Conservation (phyloP, 2,113 vertebrate species). For the Ictalurus punctatus region DNA sequence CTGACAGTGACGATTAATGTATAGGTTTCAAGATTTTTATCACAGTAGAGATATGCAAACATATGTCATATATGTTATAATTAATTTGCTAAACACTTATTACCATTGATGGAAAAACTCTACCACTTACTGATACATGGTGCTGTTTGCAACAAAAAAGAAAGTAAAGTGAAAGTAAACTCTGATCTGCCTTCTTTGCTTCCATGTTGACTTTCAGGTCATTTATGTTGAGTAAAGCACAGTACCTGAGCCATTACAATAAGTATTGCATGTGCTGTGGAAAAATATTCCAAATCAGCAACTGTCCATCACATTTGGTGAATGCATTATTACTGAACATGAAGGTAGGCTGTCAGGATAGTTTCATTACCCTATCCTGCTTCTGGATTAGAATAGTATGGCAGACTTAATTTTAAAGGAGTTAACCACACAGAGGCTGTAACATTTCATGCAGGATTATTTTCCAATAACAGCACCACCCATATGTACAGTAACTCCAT, state of each 20-base stretch:
- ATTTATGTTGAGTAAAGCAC: not conserved
- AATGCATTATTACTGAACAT: not conserved
- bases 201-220: not conserved
- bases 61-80: not conserved
- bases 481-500: not conserved
- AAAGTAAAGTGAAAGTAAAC: not conserved
- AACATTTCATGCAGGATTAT: not conserved
- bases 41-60: no score
- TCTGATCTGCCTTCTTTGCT: not conserved
- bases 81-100: not conserved
- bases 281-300: constrained; percentile 4
- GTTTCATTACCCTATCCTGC: not conserved
- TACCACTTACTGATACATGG: not conserved
- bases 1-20: not conserved
- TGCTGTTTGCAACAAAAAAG: not conserved
- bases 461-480: not conserved
- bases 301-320: not conserved
- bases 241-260: not conserved
- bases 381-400: not conserved
- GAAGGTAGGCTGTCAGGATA: not conserved
- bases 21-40: not conserved
- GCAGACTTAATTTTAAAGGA: not conserved
- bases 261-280: not conserved
- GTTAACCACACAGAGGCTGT: not conserved
- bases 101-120: not conserved